A percentile compares a stretch with the other conserved stretches of the same genome.
Evolutionary conservation across 2,797 vertebrate genomes (phyloP).

Genomic region (Loriculus beryllinus): DNA sequence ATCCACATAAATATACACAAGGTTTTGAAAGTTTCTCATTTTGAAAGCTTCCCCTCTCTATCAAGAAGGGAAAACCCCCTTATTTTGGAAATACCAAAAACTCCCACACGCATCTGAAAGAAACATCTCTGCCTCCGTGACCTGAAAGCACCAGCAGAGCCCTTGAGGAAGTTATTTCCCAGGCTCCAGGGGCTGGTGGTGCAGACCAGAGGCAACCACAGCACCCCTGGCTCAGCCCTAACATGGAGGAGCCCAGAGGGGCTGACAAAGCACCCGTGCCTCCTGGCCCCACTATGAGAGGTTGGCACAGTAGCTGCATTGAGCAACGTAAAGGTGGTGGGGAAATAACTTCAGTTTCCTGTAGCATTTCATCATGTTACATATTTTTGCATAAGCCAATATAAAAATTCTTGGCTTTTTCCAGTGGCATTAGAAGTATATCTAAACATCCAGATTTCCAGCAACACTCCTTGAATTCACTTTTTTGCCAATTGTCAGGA

Average conservation of each 20-base stretch:
- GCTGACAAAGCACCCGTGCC: background rate
- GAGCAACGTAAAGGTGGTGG: background rate
- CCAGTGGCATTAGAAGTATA: background rate
- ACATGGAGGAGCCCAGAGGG: fast-evolving
- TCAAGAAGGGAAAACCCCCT: background rate
- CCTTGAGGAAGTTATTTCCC: background rate
- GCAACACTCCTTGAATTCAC: background rate
- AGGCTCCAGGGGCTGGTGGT: background rate
- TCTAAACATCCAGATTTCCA: background rate
- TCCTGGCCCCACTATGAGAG: fast-evolving
- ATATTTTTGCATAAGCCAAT: conserved; percentile 13
- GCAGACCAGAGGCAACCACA: background rate
- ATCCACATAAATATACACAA: background rate
- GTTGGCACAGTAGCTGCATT: background rate
- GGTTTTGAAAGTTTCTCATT: background rate
- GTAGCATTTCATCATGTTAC: background rate
- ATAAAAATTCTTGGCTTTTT: background rate
- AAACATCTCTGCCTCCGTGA: background rate
- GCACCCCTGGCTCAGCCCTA: background rate
- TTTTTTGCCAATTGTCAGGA: conserved; percentile 21
- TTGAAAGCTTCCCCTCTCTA: background rate
- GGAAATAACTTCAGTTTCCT: background rate
- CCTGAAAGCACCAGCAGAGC: fast-evolving
- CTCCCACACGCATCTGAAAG: background rate
- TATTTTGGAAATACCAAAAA: background rate